Evolutionary conservation across 2,888 invertebrate species (phyloP), one percentile per base, ranked within the genome.

Genomic region (Eremobia ochroleuca): DNA sequence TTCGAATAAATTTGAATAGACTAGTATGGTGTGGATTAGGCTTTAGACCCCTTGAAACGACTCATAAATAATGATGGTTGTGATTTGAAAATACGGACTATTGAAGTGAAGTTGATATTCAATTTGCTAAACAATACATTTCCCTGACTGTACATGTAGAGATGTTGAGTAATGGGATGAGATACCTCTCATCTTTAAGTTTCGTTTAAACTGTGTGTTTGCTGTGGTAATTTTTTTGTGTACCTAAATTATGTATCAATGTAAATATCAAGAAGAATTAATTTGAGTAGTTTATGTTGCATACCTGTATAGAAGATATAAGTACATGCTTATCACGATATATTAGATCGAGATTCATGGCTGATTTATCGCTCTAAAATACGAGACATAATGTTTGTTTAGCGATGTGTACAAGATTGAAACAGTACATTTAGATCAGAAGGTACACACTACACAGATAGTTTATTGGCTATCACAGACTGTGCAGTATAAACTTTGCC

Each of bases 371-470:
- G 31, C 73, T 31, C 21, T 55, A 46, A 73, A 55, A 72, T 64
- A 62, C 11, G 28, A 61, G 2, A 31, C 3, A 6, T 18, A 49
- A n/a, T 25, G 52, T 46, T 61, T 34, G 25, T 61, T 43, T 18
- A 52, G 52, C 25, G 6, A 21, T 40, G 49, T 68, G 37, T 31
- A 76, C n/a, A 49, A 68, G 8, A 40, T 77, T 37, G 11, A 61
- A 59, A 61, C 21, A 25, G 15, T 18, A 37, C 40, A 67, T 34
- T 61, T 77, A 52, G 75, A 76, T 43, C 40, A 40, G 15, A n/a
- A 34, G 74, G 59, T 52, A 40, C 40, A 37, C 6, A 43, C 15
- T 37, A 64, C 55, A 58, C 52, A 61, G 58, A 66, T 79, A 84
- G 31, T 64, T 58, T 55, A 67, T 55, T 52, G 18, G 25, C 34